Evolutionary conservation across 2,797 vertebrate genomes (phyloP).

Genomic region (Tolypeutes matacus): DNA sequence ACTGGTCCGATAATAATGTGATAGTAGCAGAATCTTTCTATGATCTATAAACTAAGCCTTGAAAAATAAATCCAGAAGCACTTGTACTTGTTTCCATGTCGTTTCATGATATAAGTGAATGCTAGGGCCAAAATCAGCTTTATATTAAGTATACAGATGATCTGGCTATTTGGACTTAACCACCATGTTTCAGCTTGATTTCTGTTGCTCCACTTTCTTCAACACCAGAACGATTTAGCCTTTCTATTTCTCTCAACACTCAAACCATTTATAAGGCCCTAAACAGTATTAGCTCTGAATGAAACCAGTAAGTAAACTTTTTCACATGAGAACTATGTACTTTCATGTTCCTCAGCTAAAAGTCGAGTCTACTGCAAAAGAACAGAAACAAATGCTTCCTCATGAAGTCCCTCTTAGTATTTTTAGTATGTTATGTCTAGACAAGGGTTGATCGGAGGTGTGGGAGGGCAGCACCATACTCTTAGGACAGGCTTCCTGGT

Average conservation of each 20-base stretch:
- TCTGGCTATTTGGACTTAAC: not conserved
- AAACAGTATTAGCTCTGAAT: not conserved
- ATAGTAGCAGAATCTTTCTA: not conserved
- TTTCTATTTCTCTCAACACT: constrained; percentile 11
- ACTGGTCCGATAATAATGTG: not conserved
- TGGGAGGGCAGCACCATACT: not conserved
- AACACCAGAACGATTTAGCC: not conserved
- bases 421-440: not conserved
- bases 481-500: not conserved
- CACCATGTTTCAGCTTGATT: not conserved
- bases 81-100: not conserved
- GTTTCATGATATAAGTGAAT: not conserved
- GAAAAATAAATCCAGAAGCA: not conserved
- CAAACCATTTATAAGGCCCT: not conserved
- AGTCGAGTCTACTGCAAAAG: constrained; percentile 10
- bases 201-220: not conserved
- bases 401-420: not conserved
- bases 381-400: constrained; percentile 4
- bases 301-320: not conserved
- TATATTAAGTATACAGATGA: not conserved
- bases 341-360: constrained; percentile 49
- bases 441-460: not conserved
- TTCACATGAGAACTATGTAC: constrained; percentile 2
- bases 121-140: not conserved
- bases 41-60: not conserved